Base-by-base conservation (phyloP, 92 coral and sea anemone genomes). In the Virgularia gustaviana region DNA sequence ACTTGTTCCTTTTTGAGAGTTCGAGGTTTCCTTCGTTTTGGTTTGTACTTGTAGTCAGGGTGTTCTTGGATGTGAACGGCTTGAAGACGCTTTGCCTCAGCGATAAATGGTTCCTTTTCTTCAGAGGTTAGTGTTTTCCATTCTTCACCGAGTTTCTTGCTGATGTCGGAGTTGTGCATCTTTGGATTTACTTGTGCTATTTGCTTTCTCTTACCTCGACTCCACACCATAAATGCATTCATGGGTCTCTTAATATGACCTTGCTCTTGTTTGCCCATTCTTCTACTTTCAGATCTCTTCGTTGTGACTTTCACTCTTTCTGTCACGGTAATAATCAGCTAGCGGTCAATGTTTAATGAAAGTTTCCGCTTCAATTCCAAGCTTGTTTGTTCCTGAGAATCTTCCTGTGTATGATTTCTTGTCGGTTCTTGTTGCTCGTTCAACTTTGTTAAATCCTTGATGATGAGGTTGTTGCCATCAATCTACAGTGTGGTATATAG, bases 211-310 rank as follows among this genome's bases (percentile, higher is more conserved):
- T 87, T 94, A 4, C 99, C 99, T 6, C 99, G 99, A 74, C 94
- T 86, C 99, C 99, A 94, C 32, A 94, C 99, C 99, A 94, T 94
- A 57, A 94, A 94, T 13, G 99, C 99, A 63, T 94, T 94, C 99
- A 94, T 94, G 13, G 99, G 99, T 55, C 99, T 83, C 79, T 94
- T 94, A 28, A 94, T 91, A 42, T 94, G 99, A 7, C 99, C 99
- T 70, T 94, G 96, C 39, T 94, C 99, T 75, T 87, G 94, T 67
- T 94, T 94, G 18, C 99, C 99, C 99, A 94, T 94, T 49, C 31
- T n/a, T 81, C 23, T 45, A 42, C 63, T 55, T 56, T 58, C 53
- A 43, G 70, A 37, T 59, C n/a, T 30, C 28, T 13, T n/a, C 37
- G 27, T 23, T 60, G 57, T 42, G 61, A 60, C 34, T 49, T 24